Evolutionary conservation across 1,140 invertebrate genomes (phyloP), one percentile per base, ranked within the genome.

Genomic region (Pseudomyrmex flavicornis): DNA sequence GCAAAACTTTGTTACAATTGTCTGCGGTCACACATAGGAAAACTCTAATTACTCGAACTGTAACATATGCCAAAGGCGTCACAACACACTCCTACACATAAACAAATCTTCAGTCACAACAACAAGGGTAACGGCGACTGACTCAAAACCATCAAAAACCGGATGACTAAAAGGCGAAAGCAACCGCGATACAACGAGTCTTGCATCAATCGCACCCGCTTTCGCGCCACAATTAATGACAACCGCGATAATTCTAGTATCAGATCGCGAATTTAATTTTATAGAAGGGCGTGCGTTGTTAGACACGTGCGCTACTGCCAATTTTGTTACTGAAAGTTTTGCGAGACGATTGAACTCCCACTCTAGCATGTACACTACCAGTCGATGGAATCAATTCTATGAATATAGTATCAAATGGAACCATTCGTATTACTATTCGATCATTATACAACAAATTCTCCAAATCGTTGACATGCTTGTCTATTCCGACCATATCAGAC

Each of bases 381-480:
- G 58, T 89, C 1, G 80, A 68, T 0, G 80, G 58, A 7, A 17
- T 87, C 59, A 89, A 87, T 61, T 50, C 68, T 2, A 48, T 75
- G 7, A 46, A 72, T 0, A 89, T 84, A 35, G 20, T 44, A 1
- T 59, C 61, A 0, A 77, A 66, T 5, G 2, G 70, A 5, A 48
- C 22, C 0, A 15, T 82, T 9, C 13, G 20, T 0, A 65, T 75
- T 1, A 84, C 70, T 0, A 73, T 88, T 0, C 26, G 63, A 22
- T 86, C 83, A 12, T 8, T 50, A 4, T 1, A 35, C 15, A 73
- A 54, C 9, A 15, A 54, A 1, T 89, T 77, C 35, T 1, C 56
- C 13, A 56, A 20, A 12, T 66, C 5, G 13, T 17, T 77, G 1
- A 77, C 12, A 13, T 77, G 63, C 20, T 17, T 82, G 0, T 56